Evolutionary conservation across 1,140 invertebrate species (phyloP), one percentile per base, ranked within the genome.

Genomic region (Amphibalanus amphitrite): DNA sequence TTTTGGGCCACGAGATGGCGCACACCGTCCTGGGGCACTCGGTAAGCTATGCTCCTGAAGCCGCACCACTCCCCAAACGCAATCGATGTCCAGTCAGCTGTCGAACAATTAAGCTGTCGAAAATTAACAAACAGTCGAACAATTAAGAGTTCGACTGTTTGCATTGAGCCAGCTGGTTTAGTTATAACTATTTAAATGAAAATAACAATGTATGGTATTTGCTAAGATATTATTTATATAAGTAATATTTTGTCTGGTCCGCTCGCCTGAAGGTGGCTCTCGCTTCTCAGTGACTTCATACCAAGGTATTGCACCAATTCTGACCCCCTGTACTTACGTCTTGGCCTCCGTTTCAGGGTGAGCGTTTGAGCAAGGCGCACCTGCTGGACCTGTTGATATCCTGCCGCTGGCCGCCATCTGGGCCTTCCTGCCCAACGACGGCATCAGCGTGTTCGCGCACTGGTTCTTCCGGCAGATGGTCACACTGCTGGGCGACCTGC

Each of bases 1-100:
- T 88, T 69, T 76, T 89, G 40, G 83, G 83, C 28, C 87, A 89
- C 79, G 87, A 89, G 79, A 85, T 89, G 79, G 82, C 86, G 40
- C 87, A 89, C 79, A 82, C 82, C 70, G 73, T 88, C 0, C 77
- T 88, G 26, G 79, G 79, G 69, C 87, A 88, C 80, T 78, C 79
- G 6, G 86, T 87, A 81, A 81, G 80, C 70, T 10, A 20, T 13
- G 1, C 1, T 59, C 47, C 47, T 59, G 47, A 20, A 6, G 20
- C n/a, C n/a, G n/a, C n/a, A n/a, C n/a, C n/a, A n/a, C n/a, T n/a
- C n/a, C n/a, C n/a, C n/a, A n/a, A n/a, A n/a, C n/a, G n/a, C n/a
- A n/a, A n/a, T n/a, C n/a, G n/a, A n/a, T n/a, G n/a, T n/a, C n/a
- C n/a, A n/a, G n/a, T n/a, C n/a, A n/a, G n/a, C n/a, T n/a, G n/a